These are phyloP conservation scores for Danio rerio DNA, from an alignment of 2,113 vertebrate genomes.

Conservation along the genomic window DNA sequence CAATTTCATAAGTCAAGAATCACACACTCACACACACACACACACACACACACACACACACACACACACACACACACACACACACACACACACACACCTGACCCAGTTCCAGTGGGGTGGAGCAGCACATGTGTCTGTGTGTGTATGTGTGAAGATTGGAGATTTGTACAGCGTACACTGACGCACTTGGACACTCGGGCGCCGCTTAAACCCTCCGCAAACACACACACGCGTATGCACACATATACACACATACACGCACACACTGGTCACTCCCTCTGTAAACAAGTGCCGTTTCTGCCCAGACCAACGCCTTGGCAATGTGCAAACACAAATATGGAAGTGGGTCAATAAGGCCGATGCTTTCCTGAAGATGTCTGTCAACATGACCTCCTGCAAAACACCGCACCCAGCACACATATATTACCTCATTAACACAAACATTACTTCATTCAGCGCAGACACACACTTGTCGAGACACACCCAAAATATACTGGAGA, in stretches of 20 bases:
- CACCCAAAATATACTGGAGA: conserved; percentile 22
- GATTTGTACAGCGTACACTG: conserved; percentile 3
- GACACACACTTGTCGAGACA: conserved; percentile 21
- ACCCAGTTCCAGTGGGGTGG: conserved; percentile 26
- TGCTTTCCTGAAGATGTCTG: conserved; percentile 56
- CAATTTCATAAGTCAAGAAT: conserved; percentile 19
- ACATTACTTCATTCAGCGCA: not conserved
- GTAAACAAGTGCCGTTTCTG: conserved; percentile 62
- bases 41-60: not conserved
- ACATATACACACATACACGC: conserved; percentile 38
- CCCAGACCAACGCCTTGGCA: conserved; percentile 52
- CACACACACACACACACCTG: not conserved
- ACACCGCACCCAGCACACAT: conserved; percentile 60
- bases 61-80: too few relatives aligned
- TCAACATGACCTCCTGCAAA: conserved; percentile 70
- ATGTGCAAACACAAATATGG: conserved; percentile 33
- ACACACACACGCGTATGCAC: conserved; percentile 37
- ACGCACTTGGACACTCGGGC: conserved; percentile 41
- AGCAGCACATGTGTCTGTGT: conserved; percentile 9
- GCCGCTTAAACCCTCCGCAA: conserved; percentile 30
- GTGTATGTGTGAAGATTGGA: conserved; percentile 26
- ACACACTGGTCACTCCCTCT: conserved; percentile 61
- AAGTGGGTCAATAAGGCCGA: conserved; percentile 45
- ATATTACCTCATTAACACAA: conserved; percentile 48
- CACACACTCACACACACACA: not conserved